phyloP scores from a whole-genome alignment of 2,888 invertebrate genomes.

The Eulithis prunata region DNA sequence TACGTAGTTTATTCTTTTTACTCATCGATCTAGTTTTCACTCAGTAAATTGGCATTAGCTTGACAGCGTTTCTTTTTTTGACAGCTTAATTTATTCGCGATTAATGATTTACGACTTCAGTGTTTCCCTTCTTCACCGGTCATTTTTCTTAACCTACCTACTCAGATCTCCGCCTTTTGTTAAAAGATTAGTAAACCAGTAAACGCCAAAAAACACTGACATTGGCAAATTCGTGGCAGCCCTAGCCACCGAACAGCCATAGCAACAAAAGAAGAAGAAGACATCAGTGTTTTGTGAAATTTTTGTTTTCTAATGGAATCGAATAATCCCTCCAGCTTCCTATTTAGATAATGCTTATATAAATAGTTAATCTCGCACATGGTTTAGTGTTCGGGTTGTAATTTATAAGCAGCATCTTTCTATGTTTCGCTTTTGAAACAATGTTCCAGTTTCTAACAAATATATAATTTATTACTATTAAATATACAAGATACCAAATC shows the following conservation, averaged over 20 bases:
- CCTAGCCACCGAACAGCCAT: no score
- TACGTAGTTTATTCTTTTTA: neutral
- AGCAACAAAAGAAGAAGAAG: no score
- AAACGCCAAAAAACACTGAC: no score
- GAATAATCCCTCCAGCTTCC: constrained; percentile 11
- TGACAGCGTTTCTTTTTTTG: constrained; percentile 9
- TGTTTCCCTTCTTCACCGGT: no score
- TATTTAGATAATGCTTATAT: constrained; percentile 15
- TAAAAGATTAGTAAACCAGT: no score
- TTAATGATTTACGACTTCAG: constrained; percentile 12
- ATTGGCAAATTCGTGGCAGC: no score
- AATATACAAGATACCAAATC: constrained; percentile 11
- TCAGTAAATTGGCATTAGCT: constrained; percentile 3
- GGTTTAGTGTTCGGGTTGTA: constrained; percentile 10
- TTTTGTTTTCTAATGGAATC: constrained; percentile 27
- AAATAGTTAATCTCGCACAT: constrained; percentile 9
- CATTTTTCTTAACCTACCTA: no score
- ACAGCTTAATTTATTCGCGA: constrained; percentile 31
- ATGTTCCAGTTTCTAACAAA: constrained; percentile 6
- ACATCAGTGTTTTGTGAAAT: constrained; percentile 25
- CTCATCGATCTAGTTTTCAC: no score
- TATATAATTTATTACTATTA: neutral
- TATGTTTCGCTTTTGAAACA: constrained; percentile 17
- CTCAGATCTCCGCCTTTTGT: no score
- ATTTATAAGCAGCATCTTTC: constrained; percentile 8